Percentiles rank a stretch among this genome's conserved stretches.
Evolutionary conservation across 37 sponge, comb jelly and placozoan species (phyloP).

Genomic region (Petrosia ficiformis): DNA sequence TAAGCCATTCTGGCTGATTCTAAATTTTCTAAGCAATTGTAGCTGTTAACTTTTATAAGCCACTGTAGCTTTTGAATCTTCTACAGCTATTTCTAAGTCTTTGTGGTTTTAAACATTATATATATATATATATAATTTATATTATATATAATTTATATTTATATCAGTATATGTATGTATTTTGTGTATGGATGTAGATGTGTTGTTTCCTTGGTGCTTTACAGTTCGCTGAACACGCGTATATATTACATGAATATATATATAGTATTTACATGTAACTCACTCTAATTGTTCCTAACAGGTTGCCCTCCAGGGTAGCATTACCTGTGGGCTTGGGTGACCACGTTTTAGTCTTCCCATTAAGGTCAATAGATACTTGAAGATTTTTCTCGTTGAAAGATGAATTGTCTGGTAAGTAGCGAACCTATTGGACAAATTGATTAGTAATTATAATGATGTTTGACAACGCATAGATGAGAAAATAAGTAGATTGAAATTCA

Average conservation of each 20-base stretch:
- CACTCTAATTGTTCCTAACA: constrained; percentile 59
- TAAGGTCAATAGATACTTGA: constrained; percentile 19
- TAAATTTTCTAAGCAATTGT: no score
- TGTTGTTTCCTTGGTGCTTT: no score
- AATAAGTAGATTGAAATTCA: no score
- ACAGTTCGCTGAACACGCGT: no score
- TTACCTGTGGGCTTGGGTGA: constrained; percentile 33
- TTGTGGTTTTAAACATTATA: neutral
- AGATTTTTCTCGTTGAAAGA: constrained; percentile 50
- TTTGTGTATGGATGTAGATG: neutral
- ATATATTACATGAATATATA: neutral
- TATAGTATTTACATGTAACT: neutral
- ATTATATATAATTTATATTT: neutral
- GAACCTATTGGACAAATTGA: constrained; percentile 24
- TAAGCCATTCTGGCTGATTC: no score
- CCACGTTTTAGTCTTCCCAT: constrained; percentile 45
- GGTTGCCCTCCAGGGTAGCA: constrained; percentile 44
- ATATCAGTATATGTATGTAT: neutral
- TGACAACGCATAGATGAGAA: no score
- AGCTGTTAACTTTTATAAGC: no score
- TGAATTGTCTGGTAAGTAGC: constrained; percentile 12
- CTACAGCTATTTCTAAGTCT: neutral
- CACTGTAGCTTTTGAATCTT: neutral
- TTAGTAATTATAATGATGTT: no score
- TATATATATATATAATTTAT: neutral